Conservation (phyloP, 37 sponge, comb jelly and placozoan species). For the Halisarca cf. caerulea region DNA sequence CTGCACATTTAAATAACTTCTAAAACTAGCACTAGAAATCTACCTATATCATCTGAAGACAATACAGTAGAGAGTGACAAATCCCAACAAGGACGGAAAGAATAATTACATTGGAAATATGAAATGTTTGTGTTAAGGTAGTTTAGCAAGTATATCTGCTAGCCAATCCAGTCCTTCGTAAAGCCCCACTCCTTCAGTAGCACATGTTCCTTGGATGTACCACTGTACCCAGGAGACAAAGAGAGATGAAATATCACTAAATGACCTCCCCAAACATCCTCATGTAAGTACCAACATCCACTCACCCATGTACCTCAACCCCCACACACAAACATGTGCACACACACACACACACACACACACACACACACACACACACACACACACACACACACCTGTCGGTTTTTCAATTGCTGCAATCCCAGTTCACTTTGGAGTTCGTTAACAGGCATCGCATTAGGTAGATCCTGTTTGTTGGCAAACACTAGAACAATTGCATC, state of each 20-base stretch:
- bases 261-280: too few species aligned
- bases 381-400: conserved; percentile 58
- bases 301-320: too few species aligned
- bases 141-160: conserved; percentile 56
- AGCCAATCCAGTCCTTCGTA: conserved; percentile 99
- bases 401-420: conserved; percentile 61
- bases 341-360: conserved; percentile 58
- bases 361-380: conserved; percentile 61
- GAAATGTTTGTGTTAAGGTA: background rate
- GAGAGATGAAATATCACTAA: background rate
- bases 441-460: conserved; percentile 80
- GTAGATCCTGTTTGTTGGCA: conserved; percentile 98
- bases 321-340: background rate
- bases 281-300: too few species aligned
- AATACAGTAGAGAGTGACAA: too few species aligned
- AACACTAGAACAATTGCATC: conserved; percentile 91
- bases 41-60: too few species aligned
- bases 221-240: conserved; percentile 57
- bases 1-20: too few species aligned
- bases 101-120: background rate
- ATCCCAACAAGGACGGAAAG: background rate
- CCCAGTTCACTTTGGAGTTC: conserved; percentile 79
- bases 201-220: conserved; percentile 95
- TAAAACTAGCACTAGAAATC: too few species aligned
- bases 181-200: conserved; percentile 87